Base-by-base conservation (phyloP, 2,888 invertebrate species). In the Timema cristinae region DNA sequence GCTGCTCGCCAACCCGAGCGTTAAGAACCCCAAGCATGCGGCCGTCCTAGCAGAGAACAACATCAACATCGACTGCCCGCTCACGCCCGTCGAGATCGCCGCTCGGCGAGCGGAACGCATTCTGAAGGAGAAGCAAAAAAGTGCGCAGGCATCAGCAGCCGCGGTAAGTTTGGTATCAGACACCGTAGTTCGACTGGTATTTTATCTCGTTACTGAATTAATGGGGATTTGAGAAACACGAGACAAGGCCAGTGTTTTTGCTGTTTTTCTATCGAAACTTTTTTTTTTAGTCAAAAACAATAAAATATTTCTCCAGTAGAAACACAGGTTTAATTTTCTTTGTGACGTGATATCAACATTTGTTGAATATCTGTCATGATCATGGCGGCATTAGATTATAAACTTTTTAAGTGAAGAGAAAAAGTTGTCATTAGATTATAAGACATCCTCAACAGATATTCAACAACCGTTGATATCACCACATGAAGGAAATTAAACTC, bases 1-100 rank as follows among this genome's bases (percentile, higher is more conserved):
- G 50, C 86, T 91, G 47, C 87, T 90, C 73, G 90, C 89, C 76
- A 92, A 91, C 79, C 89, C 91, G 10, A 85, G 85, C 67, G 84
- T 88, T 77, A 94, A 93, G 83, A 94, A 91, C 82, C 88, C 91
- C 59, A 95, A 94, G 81, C 94, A 95, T 81, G 89, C 92, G 49
- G 91, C 91, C 68, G 90, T 95, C 73, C 84, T 97, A 78, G 88
- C 88, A 73, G 96, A 95, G 76, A 91, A 90, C 80, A 93, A 93
- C 52, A 91, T 98, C 73, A 90, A 90, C 78, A 92, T 94, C 80
- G 97, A 97, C 78, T 88, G 87, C 80, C 96, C 97, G 7, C 84
- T 94, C 68, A 86, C 90, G 76, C 95, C 97, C 0, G 87, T 91
- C 76, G 93, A 93, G 78, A 91, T 95, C 69, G 94, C 94, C 15